Conservation (phyloP, 1,140 invertebrate species). For the Sycophaga agraensis region DNA sequence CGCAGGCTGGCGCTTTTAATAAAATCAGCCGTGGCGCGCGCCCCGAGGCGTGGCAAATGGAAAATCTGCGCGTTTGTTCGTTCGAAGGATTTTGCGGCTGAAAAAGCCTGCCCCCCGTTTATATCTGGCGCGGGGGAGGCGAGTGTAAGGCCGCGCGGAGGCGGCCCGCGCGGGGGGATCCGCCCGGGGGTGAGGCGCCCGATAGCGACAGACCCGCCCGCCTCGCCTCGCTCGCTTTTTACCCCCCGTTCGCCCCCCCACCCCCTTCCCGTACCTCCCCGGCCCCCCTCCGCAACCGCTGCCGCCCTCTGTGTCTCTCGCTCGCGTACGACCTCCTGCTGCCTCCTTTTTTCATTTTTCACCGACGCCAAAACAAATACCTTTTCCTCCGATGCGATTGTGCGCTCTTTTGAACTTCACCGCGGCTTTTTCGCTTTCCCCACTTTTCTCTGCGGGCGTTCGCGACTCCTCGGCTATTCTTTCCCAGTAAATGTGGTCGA, state of each 20-base stretch:
- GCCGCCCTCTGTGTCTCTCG: too few relatives aligned
- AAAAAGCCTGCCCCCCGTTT: constrained; percentile 21
- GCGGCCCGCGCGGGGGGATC: not conserved
- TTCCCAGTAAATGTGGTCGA: too few relatives aligned
- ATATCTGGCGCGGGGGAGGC: not conserved
- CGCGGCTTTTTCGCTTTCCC: too few relatives aligned
- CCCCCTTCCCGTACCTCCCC: too few relatives aligned
- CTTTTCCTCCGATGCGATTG: not conserved
- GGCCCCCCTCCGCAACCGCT: too few relatives aligned
- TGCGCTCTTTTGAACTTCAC: not conserved
- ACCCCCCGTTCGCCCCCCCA: not conserved
- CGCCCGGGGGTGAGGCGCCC: constrained; percentile 36
- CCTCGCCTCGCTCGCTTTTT: not conserved
- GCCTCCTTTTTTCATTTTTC: not conserved
- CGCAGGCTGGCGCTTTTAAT: constrained; percentile 37
- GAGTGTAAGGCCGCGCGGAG: not conserved
- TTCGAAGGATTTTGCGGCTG: constrained; percentile 41
- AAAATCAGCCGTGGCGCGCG: constrained; percentile 36
- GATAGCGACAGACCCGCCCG: constrained; percentile 36
- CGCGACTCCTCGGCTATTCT: too few relatives aligned
- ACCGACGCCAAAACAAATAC: not conserved
- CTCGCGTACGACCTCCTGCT: too few relatives aligned
- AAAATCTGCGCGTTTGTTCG: constrained; percentile 30
- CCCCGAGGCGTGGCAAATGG: constrained; percentile 41
- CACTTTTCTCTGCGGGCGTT: too few relatives aligned